Conservation (phyloP, 2,888 invertebrate species). For the Watsonalla binaria region DNA sequence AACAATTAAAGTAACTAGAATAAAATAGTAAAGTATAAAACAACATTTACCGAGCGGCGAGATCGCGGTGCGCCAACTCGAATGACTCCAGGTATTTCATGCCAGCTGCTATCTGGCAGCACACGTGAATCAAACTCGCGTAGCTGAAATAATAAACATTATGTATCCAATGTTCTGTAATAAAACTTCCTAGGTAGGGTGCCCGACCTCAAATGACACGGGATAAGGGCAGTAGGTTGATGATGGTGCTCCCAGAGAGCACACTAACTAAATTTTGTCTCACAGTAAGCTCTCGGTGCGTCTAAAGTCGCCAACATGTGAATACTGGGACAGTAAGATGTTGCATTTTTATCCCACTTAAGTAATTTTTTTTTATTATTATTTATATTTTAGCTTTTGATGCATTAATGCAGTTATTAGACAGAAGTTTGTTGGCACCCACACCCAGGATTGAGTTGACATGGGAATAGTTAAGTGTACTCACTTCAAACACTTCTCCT, state of each 20-base stretch:
- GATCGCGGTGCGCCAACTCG: conserved; percentile 93
- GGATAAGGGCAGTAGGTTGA: too few species aligned
- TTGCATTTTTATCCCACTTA: too few species aligned
- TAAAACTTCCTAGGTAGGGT: not conserved
- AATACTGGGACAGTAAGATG: not conserved
- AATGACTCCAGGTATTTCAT: conserved; percentile 96
- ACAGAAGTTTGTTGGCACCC: too few species aligned
- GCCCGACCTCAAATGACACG: too few species aligned
- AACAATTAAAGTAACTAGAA: not conserved
- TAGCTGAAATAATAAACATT: conserved; percentile 75
- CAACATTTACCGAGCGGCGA: conserved; percentile 87
- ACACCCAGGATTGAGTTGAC: not conserved
- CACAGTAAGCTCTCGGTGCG: too few species aligned
- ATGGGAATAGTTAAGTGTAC: conserved; percentile 4
- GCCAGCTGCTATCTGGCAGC: conserved; percentile 93
- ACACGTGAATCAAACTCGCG: conserved; percentile 90
- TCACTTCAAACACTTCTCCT: conserved; percentile 73
- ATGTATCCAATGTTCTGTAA: not conserved
- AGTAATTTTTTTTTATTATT: too few species aligned
- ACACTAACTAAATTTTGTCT: too few species aligned
- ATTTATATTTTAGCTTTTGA: too few species aligned
- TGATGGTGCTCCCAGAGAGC: too few species aligned
- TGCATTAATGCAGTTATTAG: too few species aligned
- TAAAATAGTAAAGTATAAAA: not conserved
- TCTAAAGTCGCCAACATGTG: too few species aligned